Percentiles rank a stretch among this genome's conserved stretches.
Evolutionary conservation across 2,888 invertebrate species (phyloP).

Genomic region (Danaus chrysippus): DNA sequence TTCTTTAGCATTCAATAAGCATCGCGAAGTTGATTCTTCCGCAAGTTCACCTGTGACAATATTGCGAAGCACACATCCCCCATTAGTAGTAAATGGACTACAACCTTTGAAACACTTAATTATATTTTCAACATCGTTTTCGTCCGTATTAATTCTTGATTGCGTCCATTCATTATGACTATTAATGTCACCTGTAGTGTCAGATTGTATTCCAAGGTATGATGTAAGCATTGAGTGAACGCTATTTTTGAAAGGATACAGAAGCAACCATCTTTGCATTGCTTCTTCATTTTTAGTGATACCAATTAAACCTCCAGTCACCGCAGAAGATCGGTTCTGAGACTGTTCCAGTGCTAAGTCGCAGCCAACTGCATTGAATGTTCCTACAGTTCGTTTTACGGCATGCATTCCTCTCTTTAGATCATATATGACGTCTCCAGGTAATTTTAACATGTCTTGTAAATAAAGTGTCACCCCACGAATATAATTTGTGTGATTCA

Average conservation of each 20-base stretch:
- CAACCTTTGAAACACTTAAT: conserved; percentile 4
- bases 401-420: neutral
- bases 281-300: conserved; percentile 4
- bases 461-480: conserved; percentile 6
- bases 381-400: conserved; percentile 1
- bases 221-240: conserved; percentile 2
- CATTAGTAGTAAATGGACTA: no score
- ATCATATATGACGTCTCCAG: neutral
- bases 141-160: conserved; percentile 1
- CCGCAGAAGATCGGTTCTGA: conserved; percentile 6
- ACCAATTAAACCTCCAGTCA: conserved; percentile 3
- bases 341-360: conserved; percentile 4
- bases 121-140: conserved; percentile 3
- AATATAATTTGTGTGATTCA: conserved; percentile 6
- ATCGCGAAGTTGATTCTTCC: neutral
- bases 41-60: neutral
- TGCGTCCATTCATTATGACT: conserved; percentile 5
- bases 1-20: neutral
- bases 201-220: conserved; percentile 1
- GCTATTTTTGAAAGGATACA: conserved; percentile 4
- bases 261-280: conserved; percentile 1
- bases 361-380: conserved; percentile 1
- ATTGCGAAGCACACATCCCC: neutral
- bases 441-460: conserved; percentile 7
- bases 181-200: conserved; percentile 4